Evolutionary conservation across 2,797 vertebrate species (phyloP).

Genomic region (Oreochromis grahami): DNA sequence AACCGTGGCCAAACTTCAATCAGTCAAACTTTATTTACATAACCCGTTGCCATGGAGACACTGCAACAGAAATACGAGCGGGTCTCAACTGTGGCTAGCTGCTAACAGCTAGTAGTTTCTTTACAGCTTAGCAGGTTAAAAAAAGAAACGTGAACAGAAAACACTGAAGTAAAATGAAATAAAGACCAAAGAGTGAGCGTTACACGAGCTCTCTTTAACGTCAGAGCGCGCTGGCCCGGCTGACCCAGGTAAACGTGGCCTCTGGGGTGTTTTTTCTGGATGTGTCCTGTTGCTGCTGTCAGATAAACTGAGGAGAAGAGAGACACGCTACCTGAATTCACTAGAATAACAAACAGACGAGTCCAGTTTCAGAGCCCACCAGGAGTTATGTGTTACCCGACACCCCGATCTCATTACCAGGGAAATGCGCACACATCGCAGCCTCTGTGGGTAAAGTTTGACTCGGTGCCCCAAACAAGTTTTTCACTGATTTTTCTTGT

Average conservation of each 20-base stretch:
- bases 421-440: background rate
- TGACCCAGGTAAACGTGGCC: background rate
- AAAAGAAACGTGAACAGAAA: background rate
- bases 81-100: background rate
- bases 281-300: background rate
- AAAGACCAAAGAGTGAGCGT: background rate
- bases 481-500: rapidly evolving
- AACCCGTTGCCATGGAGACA: background rate
- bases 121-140: background rate
- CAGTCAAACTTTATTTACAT: conserved; percentile 29
- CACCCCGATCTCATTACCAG: background rate
- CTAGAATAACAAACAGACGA: conserved; percentile 32
- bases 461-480: rapidly evolving
- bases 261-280: background rate
- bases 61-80: background rate
- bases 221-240: background rate
- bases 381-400: background rate
- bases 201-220: background rate
- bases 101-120: rapidly evolving
- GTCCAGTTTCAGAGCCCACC: conserved; percentile 7
- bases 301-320: background rate
- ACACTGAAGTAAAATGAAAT: background rate
- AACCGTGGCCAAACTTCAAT: background rate
- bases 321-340: conserved; percentile 17
- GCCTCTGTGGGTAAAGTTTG: background rate